Percentiles rank a stretch among this genome's conserved stretches.
Evolutionary conservation across 1,140 invertebrate genomes (phyloP).

Genomic region (Dinoponera quadriceps): DNA sequence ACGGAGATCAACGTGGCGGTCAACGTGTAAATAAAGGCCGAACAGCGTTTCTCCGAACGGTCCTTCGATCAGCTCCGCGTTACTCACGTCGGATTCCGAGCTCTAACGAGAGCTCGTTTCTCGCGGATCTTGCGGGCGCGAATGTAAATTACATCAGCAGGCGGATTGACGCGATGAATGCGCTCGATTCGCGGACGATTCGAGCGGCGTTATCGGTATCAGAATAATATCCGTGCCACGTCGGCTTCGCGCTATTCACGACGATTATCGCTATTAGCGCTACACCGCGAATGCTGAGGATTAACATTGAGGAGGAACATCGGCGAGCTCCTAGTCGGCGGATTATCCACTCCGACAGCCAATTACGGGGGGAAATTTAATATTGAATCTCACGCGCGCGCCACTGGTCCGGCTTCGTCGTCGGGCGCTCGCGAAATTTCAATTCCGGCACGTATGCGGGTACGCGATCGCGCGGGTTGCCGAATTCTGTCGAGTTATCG

Average conservation of each 20-base stretch:
- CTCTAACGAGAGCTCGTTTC: too few relatives aligned
- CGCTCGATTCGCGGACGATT: neutral
- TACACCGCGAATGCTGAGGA: slow-evolving; percentile 23
- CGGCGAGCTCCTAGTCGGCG: neutral
- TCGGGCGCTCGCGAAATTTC: slow-evolving; percentile 28
- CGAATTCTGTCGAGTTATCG: slow-evolving; percentile 36
- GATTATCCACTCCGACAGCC: slow-evolving; percentile 25
- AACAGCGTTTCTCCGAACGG: too few relatives aligned
- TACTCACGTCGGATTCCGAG: too few relatives aligned
- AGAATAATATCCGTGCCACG: slow-evolving; percentile 36
- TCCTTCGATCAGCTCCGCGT: too few relatives aligned
- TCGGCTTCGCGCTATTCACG: slow-evolving; percentile 31
- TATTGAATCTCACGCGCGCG: slow-evolving; percentile 21
- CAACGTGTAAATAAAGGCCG: too few relatives aligned
- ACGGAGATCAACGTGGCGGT: too few relatives aligned
- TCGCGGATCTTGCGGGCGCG: too few relatives aligned
- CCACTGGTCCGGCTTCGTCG: neutral
- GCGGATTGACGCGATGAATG: neutral
- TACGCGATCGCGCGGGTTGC: slow-evolving; percentile 1
- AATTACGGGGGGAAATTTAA: slow-evolving; percentile 45
- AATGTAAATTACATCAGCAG: too few relatives aligned
- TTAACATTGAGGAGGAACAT: slow-evolving; percentile 36
- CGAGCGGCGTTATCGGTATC: slow-evolving; percentile 25
- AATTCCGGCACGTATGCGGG: slow-evolving; percentile 17
- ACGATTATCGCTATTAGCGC: slow-evolving; percentile 33